Conservation (phyloP, 2,797 vertebrate genomes). For the Selene dorsalis region DNA sequence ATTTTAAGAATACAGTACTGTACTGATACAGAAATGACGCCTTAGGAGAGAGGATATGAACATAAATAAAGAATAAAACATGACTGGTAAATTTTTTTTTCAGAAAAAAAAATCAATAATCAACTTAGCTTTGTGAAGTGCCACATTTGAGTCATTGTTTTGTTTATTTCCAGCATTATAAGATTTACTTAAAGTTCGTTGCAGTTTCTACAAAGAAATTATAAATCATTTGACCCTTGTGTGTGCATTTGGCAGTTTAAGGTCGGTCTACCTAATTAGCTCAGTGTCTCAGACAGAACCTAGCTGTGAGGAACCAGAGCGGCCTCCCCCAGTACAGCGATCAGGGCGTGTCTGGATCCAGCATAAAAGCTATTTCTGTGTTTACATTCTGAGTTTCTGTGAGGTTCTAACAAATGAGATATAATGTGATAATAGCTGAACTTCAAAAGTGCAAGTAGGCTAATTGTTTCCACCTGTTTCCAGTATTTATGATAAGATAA, state of each 20-base stretch:
- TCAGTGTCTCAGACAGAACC: no score
- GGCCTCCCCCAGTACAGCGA: no score
- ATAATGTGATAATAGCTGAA: neutral
- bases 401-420: neutral
- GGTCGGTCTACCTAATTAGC: no score
- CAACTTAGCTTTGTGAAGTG: neutral
- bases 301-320: no score
- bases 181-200: no score
- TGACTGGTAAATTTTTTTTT: neutral
- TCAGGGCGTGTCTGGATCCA: no score
- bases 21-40: neutral
- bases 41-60: neutral
- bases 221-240: no score
- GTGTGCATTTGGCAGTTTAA: no score
- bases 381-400: no score
- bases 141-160: neutral
- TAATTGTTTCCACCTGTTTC: neutral
- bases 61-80: neutral
- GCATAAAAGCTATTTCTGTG: no score
- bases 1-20: constrained; percentile 7
- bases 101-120: neutral
- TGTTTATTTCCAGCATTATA: neutral
- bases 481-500: neutral
- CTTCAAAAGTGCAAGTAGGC: neutral
- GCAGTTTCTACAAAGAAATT: no score